A percentile compares a stretch with the other conserved stretches of the same genome.
These are phyloP conservation scores for Chrosomus eos DNA, from an alignment of 2,797 vertebrate genomes.

Conservation along the genomic window DNA sequence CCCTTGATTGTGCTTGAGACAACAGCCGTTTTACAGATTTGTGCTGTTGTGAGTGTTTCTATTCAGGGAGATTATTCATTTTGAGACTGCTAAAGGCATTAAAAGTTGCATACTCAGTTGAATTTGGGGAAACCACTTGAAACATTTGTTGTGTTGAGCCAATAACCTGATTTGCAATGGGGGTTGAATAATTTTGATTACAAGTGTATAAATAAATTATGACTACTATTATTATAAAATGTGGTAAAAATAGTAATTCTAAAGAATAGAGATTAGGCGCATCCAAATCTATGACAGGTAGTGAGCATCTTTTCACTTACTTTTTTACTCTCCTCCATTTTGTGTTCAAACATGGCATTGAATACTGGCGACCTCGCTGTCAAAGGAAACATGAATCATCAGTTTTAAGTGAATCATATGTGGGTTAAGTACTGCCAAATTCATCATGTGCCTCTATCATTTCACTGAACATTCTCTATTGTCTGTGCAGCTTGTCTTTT, in stretches of 20 bases:
- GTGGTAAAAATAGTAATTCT: neutral
- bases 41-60: too few species aligned
- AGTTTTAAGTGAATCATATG: slow-evolving; percentile 18
- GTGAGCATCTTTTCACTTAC: slow-evolving; percentile 65
- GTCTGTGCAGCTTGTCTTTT: slow-evolving; percentile 5
- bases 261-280: neutral
- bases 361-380: slow-evolving; percentile 87
- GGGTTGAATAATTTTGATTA: too few species aligned
- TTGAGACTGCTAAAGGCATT: too few species aligned
- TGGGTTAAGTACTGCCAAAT: slow-evolving; percentile 7
- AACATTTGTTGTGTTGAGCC: too few species aligned
- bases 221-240: neutral
- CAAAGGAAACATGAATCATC: slow-evolving; percentile 11
- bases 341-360: slow-evolving; percentile 91
- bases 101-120: too few species aligned
- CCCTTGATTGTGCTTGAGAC: too few species aligned
- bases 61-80: too few species aligned
- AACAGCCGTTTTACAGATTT: too few species aligned
- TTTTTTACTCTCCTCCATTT: slow-evolving; percentile 91
- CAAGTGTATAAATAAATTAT: neutral
- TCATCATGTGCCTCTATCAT: slow-evolving; percentile 13
- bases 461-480: slow-evolving; percentile 11
- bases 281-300: neutral
- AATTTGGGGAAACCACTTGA: too few species aligned
- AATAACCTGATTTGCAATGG: too few species aligned